Base-by-base conservation (phyloP, 2,113 vertebrate genomes). In the Sylvia atricapilla region DNA sequence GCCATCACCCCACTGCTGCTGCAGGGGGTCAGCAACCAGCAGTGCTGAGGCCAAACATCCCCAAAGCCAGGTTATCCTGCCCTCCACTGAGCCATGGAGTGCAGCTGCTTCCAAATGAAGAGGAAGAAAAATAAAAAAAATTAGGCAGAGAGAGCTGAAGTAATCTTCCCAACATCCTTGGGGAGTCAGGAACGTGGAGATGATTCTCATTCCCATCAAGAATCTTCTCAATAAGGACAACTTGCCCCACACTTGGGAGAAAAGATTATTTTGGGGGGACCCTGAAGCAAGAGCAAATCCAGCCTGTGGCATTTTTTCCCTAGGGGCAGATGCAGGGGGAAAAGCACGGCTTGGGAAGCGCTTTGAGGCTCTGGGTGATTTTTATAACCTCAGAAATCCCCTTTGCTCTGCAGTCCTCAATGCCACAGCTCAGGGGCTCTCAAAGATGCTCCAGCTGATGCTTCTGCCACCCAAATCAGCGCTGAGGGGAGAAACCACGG, bases 151-250 rank as follows among this genome's bases (percentile, higher is more conserved):
- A 64, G 58, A 37, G 46, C 59, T 70, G 86, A 82, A 89, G 80
- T 28, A 47, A 69, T 83, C 53, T 69, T 11, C 59, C 39, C 62
- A 25, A 4, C 3, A 10, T 58, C 85, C 49, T 94, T 2, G 3
- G 53, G 87, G 89, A 82, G 33, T 0, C 0, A 0, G 15, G 1
- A 30, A 53, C 2, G 0, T 1, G 2, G 76, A 60, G 30, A 18
- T 2, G 30, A 60, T 33, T 67, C 5, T 11, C 67, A 7, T 30
- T 10, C 33, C 2, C 30, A 46, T 8, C 23, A 43, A 43, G 24
- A 22, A 23, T 13, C 74, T n/a, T 46, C 46, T 55, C 7, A 1
- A 7, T 8, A 41, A 58, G 49, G 35, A 66, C 18, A 73, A 4
- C 5, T 5, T 70, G 79, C 17, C 52, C 52, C n/a, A 33, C 20